Evolutionary conservation across 2,113 vertebrate genomes (phyloP), one percentile per base, ranked within the genome.

Genomic region (Gulo gulo): DNA sequence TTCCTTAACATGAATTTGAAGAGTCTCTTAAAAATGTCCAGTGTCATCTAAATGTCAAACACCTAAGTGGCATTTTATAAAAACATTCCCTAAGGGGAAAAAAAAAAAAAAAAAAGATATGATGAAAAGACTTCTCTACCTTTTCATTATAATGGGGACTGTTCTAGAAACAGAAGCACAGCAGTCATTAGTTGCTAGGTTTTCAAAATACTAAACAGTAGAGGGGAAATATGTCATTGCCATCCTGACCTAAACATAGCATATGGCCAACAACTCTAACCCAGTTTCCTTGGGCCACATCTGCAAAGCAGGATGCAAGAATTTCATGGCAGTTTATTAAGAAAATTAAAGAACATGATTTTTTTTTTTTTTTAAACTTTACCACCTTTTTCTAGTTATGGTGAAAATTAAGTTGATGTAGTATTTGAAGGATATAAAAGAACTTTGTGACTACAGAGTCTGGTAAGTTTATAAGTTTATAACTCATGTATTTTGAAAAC

Each of bases 1-100:
- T 92, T 88, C 7, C 65, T 96, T 79, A 94, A 67, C 36, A 67
- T 90, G 71, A 95, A 65, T 85, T 91, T 65, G n/a, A 93, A 91
- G 47, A 91, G 26, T 18, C 31, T 93, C 39, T 94, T 67, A 34
- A 85, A 95, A 97, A 86, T 31, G 45, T 4, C 50, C 85, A 85
- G 21, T 74, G 39, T 73, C 87, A 79, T 67, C 67, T 83, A 91
- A 96, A 91, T 94, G 45, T 91, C 63, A 95, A 85, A 78, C 45
- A 57, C 45, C 26, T 83, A 95, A 59, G 15, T 71, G 31, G 34
- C 4, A 81, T 73, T 82, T 78, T 88, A 73, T 88, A 91, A 94
- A 85, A 91, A 85, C 85, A 76, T 55, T 39, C 34, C 31, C 45
- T 50, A n/a, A 57, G 34, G 87, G 59, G 50, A 94, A 88, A 74